A percentile compares a stretch with the other conserved stretches of the same genome.
phyloP scores from a whole-genome alignment of 2,888 invertebrate genomes.

The Archaeoteleia sp. region DNA sequence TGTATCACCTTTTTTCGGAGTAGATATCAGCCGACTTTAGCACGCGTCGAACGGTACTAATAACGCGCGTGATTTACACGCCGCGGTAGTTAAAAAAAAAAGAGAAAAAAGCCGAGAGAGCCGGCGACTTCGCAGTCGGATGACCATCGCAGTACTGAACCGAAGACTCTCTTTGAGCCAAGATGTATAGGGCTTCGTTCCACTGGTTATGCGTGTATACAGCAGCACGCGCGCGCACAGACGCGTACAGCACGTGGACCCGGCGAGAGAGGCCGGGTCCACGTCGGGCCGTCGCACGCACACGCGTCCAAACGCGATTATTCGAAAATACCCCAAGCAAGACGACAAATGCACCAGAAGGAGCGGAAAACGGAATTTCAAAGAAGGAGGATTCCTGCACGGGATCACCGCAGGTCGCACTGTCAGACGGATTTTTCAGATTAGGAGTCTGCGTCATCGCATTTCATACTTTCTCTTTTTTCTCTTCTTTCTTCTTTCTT shows the following conservation, averaged over 20 bases:
- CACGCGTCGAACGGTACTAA: no score
- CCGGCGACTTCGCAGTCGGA: constrained; percentile 65
- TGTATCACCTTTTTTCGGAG: no score
- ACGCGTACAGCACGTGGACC: constrained; percentile 54
- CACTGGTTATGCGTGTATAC: constrained; percentile 58
- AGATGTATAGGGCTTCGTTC: constrained; percentile 65
- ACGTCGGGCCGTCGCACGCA: neutral
- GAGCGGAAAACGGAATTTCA: no score
- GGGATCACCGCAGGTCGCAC: no score
- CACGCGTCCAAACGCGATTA: constrained; percentile 4
- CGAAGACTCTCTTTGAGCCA: constrained; percentile 60
- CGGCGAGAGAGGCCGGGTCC: constrained; percentile 13
- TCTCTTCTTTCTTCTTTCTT: no score
- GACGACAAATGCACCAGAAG: constrained; percentile 21
- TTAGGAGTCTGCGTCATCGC: no score
- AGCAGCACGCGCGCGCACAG: constrained; percentile 51
- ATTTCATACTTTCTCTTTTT: no score
- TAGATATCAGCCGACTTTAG: no score
- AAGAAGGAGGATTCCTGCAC: no score
- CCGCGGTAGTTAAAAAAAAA: constrained; percentile 37
- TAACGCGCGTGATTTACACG: neutral
- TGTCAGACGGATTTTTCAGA: no score
- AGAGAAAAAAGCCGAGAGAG: constrained; percentile 29
- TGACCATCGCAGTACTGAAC: constrained; percentile 73
- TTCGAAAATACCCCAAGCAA: constrained; percentile 6